phyloP scores from a whole-genome alignment of 2,888 invertebrate genomes.

The Drosophila percnosoma region DNA sequence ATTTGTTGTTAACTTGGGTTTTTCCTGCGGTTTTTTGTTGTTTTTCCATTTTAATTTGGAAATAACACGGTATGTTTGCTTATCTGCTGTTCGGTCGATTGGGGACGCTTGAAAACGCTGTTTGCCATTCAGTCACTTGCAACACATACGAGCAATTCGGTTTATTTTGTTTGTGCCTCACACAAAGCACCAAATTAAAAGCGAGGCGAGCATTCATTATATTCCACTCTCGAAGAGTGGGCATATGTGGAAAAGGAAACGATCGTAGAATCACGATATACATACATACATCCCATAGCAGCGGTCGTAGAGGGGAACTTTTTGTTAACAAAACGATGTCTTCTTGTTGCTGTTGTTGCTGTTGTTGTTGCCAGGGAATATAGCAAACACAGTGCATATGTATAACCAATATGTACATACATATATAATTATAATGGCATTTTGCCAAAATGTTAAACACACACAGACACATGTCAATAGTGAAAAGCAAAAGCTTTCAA shows the following conservation, averaged over 20 bases:
- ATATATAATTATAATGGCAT: slow-evolving; percentile 78
- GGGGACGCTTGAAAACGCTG: slow-evolving; percentile 2
- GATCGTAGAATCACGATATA: background rate
- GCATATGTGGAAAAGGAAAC: background rate
- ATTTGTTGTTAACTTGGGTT: background rate
- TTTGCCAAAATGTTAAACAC: slow-evolving; percentile 67
- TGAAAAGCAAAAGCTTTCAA: slow-evolving; percentile 37
- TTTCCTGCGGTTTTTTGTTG: background rate
- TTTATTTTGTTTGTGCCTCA: slow-evolving; percentile 56
- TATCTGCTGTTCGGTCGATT: background rate
- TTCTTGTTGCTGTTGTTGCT: slow-evolving; percentile 3
- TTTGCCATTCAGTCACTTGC: slow-evolving; percentile 6
- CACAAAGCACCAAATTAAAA: slow-evolving; percentile 34
- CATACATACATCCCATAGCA: too few species aligned
- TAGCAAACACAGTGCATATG: slow-evolving; percentile 24
- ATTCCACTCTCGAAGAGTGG: background rate
- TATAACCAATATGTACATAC: slow-evolving; percentile 13
- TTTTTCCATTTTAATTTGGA: slow-evolving; percentile 2
- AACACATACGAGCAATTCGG: slow-evolving; percentile 61
- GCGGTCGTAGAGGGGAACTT: background rate
- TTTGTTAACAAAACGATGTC: background rate
- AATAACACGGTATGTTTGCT: background rate
- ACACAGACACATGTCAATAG: slow-evolving; percentile 24
- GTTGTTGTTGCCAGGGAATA: slow-evolving; percentile 15
- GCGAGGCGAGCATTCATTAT: background rate